Base-by-base conservation (phyloP, 2,888 invertebrate genomes). In the Pristionchus maxplancki region DNA sequence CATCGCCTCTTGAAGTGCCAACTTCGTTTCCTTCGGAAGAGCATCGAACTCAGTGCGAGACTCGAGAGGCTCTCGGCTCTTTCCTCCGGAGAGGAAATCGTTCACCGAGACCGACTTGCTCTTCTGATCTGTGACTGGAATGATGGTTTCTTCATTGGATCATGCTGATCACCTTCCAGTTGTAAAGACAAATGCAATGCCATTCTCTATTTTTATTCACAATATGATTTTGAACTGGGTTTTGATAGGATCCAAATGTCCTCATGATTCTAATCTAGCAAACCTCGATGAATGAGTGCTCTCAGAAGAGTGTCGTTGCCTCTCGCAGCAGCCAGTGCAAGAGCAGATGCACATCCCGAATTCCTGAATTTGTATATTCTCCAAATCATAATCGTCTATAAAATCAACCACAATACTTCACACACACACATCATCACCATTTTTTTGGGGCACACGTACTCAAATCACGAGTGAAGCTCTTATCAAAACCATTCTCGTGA, bases 281-380 rank as follows among this genome's bases (percentile, higher is more conserved):
- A 34, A 88, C 88, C 88, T 58, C 88, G 78, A 58, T 88, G 53
- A 40, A 88, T 78, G 88, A 88, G 95, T 92, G 97, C 97, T 89
- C 97, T 97, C 78, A 98, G 95, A 90, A 97, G 96, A 0, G 96
- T 96, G 86, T 97, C 96, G 87, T 97, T 97, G 0, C 97, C 98
- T 95, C 97, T 97, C 0, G 97, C 97, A 58, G 97, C 97, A 40
- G 97, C 97, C 20, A 98, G 97, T 0, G 97, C 97, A 93, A 98
- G 97, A 58, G 97, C 97, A 94, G 97, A 97, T 94, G 97, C 97
- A 50, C 89, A 89, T 1, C 97, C 97, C 89, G 97, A 96, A 67
- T 88, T 86, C 48, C 90, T 78, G 34, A 24, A 37, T 71, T 0
- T 58, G 9, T 58, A 67, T 13, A 11, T 31, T 67, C 31, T 31